Base-by-base conservation (phyloP, 2,888 invertebrate species). In the Trisateles emortualis region DNA sequence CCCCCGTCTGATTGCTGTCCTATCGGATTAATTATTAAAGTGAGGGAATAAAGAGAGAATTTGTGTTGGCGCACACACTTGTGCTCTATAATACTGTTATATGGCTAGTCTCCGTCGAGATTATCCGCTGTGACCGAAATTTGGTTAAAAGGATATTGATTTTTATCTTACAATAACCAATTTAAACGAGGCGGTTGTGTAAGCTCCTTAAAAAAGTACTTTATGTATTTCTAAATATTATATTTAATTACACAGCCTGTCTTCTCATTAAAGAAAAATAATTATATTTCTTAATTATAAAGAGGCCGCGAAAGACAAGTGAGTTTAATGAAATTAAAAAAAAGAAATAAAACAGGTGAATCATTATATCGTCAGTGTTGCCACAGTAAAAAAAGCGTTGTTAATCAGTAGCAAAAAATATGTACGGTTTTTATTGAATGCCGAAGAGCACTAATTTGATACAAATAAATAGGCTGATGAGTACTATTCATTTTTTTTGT, bases 391-490 rank as follows among this genome's bases (percentile, higher is more conserved):
- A 50, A 36, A 50, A 36, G n/a, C 5, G 4, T 19, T 32, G 10
- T n/a, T 33, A 9, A 16, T 30, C 32, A 11, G 50, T 43, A 43
- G 43, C 38, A 47, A 52, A 47, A 47, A 47, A 1, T 47, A 9
- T 39, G 17, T 19, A 36, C 11, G n/a, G 35, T 44, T 44, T 44
- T 35, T 44, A 35, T 44, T 24, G 36, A 42, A 42, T 38, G 11
- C 9, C 32, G n/a, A 14, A 35, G 35, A 47, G 30, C 9, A 9
- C 33, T 53, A 48, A 53, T 53, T 51, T 48, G n/a, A 8, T 14
- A 13, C 44, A 14, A 33, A 43, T 43, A 29, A 33, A 36, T 9
- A 16, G 3, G 29, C 44, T 44, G 16, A 40, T 45, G 17, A 51
- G 33, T 39, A 17, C 43, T 40, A 44, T 45, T 51, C 26, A 45